phyloP scores from a whole-genome alignment of 2,113 vertebrate genomes.

The Zosterops lateralis region DNA sequence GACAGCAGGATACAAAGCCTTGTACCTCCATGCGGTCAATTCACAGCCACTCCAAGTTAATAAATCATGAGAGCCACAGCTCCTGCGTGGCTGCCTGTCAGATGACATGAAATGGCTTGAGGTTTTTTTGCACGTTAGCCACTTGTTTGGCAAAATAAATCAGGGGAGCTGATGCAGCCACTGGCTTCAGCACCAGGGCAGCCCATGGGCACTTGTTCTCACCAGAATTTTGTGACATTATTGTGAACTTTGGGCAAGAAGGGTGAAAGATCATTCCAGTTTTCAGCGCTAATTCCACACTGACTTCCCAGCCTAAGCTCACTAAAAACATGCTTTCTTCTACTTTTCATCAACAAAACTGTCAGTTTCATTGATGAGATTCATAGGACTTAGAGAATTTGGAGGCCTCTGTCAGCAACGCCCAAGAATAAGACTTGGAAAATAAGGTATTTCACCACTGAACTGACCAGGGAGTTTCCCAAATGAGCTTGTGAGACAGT shows the following conservation, averaged over 20 bases:
- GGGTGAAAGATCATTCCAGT: neutral
- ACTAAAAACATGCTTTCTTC: neutral
- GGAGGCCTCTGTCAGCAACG: neutral
- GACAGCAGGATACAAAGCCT: neutral
- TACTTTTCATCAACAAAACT: neutral
- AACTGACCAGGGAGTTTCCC: rapidly evolving
- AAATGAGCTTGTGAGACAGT: neutral
- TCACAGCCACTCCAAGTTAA: neutral
- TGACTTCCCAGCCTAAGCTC: neutral
- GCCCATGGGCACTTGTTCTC: neutral
- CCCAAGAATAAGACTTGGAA: neutral
- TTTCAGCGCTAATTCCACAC: neutral
- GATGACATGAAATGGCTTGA: neutral
- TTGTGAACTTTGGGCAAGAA: neutral
- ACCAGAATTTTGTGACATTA: neutral
- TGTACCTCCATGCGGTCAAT: neutral
- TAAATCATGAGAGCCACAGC: conserved; percentile 3
- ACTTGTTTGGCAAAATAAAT: neutral
- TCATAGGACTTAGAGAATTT: neutral
- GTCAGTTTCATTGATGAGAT: neutral
- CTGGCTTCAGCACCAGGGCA: neutral
- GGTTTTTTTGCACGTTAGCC: neutral
- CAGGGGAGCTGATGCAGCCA: neutral
- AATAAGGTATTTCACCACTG: neutral
- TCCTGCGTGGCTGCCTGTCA: neutral